Base-by-base conservation (phyloP, 2,888 invertebrate genomes). In the Conistra vaccinii region DNA sequence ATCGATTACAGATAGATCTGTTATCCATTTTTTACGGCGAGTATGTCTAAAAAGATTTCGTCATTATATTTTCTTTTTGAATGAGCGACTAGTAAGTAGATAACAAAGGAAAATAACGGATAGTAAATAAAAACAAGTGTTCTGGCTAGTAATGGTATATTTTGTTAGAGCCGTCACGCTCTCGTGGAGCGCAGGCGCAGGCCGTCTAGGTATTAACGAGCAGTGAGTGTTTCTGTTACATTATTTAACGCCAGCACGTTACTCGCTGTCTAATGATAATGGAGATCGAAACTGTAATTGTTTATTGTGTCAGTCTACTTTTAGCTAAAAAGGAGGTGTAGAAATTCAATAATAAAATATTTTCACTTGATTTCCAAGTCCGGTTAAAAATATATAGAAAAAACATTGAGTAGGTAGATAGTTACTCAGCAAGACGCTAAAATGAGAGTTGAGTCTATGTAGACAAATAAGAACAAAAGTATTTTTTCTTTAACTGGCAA, bases 161-260 rank as follows among this genome's bases (percentile, higher is more conserved):
- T 92, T 91, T 91, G 90, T 91, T 92, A 89, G 89, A 84, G 78
- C 74, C 84, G 88, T 87, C 90, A 94, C 95, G 95, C 95, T 95
- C 95, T 95, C 94, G 84, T 93, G 94, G 89, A 87, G 92, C 80
- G 84, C 87, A 88, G 83, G 92, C 80, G 84, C 87, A 87, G 83
- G 82, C 89, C 88, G 89, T 89, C 91, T 92, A 91, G 84, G 83
- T 85, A 88, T 79, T 90, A 89, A 91, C 90, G 87, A 88, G 81
- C 72, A 67, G 90, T 87, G 90, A 92, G 90, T 93, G 92, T 91
- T 93, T 92, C 93, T 91, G 88, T 93, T 92, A 91, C 92, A 92
- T 92, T 93, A 91, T 92, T 93, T 92, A 92, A 93, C 91, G 91
- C 92, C 88, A 91, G 91, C 89, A 67, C 73, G 66, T 63, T 81